These are phyloP conservation scores for Typhlichthys subterraneus DNA, from an alignment of 2,797 vertebrate species.

Conservation along the genomic window DNA sequence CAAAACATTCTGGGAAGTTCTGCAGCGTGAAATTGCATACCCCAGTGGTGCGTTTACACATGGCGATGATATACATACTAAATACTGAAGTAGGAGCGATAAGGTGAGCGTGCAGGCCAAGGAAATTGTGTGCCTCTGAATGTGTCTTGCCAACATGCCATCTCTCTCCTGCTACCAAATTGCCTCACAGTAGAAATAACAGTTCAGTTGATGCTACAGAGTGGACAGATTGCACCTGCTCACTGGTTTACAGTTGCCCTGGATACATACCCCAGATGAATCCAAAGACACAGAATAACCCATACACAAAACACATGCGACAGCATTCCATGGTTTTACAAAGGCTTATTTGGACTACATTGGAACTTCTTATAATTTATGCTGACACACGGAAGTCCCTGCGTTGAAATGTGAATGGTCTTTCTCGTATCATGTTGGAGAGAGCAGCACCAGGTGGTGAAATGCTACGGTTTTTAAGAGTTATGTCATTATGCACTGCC, in stretches of 20 bases:
- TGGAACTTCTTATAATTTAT: background rate
- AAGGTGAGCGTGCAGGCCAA: too few species aligned
- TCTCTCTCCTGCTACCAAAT: conserved; percentile 35
- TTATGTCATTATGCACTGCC: conserved; percentile 55
- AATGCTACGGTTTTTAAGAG: conserved; percentile 55
- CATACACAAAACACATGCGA: conserved; percentile 25
- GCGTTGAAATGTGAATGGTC: conserved; percentile 51
- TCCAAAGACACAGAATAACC: conserved; percentile 13
- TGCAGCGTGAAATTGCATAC: conserved; percentile 16
- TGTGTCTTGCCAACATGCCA: background rate
- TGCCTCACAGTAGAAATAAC: conserved; percentile 26
- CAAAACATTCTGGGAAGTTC: conserved; percentile 8
- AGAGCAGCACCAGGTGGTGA: conserved; percentile 7
- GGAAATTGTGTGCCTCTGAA: conserved; percentile 2
- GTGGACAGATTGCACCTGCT: conserved; percentile 54
- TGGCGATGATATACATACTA: background rate
- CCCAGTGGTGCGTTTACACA: background rate
- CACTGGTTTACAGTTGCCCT: conserved; percentile 55
- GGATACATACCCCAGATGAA: conserved; percentile 63
- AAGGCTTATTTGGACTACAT: conserved; percentile 27
- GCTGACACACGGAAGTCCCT: background rate
- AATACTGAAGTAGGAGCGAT: background rate
- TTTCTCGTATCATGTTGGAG: conserved; percentile 53
- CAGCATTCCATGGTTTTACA: conserved; percentile 52
- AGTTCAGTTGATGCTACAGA: conserved; percentile 37